Evolutionary conservation across 2,113 vertebrate genomes (phyloP).

Genomic region (Coptodon rendalli): DNA sequence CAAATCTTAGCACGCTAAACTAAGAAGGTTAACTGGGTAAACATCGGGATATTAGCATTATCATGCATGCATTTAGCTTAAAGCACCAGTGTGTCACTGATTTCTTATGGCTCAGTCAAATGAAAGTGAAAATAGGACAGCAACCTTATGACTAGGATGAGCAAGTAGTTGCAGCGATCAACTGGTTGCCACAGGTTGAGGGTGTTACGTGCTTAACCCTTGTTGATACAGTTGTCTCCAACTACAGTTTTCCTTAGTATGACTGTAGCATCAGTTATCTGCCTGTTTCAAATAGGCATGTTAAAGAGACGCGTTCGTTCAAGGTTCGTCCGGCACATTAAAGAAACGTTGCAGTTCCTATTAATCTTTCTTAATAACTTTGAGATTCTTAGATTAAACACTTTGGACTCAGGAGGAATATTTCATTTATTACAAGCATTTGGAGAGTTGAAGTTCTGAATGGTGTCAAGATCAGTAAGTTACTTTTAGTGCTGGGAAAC

Average conservation of each 20-base stretch:
- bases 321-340: background rate
- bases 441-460: background rate
- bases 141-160: background rate
- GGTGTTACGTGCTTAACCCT: background rate
- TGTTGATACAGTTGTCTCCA: background rate
- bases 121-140: background rate
- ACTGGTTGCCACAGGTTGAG: background rate
- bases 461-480: background rate
- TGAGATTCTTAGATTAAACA: background rate
- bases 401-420: background rate
- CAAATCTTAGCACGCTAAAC: background rate
- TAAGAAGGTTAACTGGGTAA: background rate
- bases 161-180: background rate
- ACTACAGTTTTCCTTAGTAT: background rate
- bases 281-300: background rate
- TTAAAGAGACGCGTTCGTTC: background rate
- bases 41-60: background rate
- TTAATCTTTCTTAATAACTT: background rate
- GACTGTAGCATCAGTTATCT: background rate
- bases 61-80: background rate
- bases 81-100: background rate
- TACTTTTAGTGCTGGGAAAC: background rate
- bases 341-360: background rate
- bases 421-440: slow-evolving; percentile 16
- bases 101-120: background rate